phyloP scores from a whole-genome alignment of 2,113 vertebrate species.

The Tenrec ecaudatus region DNA sequence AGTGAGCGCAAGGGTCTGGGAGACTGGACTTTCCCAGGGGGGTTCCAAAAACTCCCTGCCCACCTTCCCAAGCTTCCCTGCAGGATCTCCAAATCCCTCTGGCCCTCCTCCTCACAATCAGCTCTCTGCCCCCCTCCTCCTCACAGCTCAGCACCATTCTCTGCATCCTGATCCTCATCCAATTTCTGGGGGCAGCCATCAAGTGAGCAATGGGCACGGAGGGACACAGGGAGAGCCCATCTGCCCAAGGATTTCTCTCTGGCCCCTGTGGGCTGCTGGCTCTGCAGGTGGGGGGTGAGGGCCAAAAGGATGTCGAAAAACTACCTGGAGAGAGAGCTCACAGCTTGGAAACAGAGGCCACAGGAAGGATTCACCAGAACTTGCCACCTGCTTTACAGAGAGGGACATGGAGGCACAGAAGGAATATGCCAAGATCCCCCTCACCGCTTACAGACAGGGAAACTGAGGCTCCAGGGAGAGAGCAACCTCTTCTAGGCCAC shows the following conservation, averaged over 20 bases:
- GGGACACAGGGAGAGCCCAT: too few relatives aligned
- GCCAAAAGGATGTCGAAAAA: too few relatives aligned
- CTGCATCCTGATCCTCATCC: not conserved
- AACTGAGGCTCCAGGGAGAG: not conserved
- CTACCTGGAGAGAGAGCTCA: not conserved
- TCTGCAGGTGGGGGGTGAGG: not conserved
- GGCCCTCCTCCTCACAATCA: too few relatives aligned
- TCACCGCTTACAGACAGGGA: not conserved
- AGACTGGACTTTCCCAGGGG: not conserved
- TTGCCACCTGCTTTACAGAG: too few relatives aligned
- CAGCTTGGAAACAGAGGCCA: not conserved
- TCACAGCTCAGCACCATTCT: not conserved
- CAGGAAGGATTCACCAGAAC: too few relatives aligned
- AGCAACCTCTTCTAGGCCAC: not conserved
- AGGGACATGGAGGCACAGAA: too few relatives aligned
- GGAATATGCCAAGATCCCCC: not conserved
- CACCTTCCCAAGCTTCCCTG: too few relatives aligned
- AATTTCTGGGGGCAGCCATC: not conserved
- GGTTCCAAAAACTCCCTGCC: not conserved
- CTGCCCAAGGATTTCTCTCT: not conserved
- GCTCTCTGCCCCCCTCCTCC: not conserved
- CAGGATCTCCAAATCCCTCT: not conserved
- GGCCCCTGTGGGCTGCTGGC: not conserved
- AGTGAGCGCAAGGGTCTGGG: not conserved
- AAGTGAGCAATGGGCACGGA: not conserved